These are phyloP conservation scores for Onychostoma macrolepis DNA, from an alignment of 2,113 vertebrate species.

Conservation along the genomic window DNA sequence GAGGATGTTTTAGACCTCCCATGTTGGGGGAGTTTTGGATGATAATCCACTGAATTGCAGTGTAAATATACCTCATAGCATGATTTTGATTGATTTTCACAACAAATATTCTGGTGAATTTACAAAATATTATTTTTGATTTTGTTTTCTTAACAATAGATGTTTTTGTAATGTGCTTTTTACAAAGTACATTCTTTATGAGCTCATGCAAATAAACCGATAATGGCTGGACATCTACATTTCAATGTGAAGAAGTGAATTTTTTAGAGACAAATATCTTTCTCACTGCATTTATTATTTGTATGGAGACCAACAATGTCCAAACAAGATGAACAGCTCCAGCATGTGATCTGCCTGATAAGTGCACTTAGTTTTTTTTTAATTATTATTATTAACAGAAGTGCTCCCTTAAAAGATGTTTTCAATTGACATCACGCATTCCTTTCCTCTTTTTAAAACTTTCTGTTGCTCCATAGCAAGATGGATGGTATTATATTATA, in stretches of 20 bases:
- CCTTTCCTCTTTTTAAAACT: neutral
- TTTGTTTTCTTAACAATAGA: neutral
- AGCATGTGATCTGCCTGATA: slow-evolving; percentile 19
- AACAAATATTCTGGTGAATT: slow-evolving; percentile 3
- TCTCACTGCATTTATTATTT: neutral
- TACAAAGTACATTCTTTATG: slow-evolving; percentile 2
- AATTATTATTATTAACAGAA: neutral
- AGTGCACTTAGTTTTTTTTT: slow-evolving; percentile 22
- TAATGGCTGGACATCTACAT: neutral
- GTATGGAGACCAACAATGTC: neutral
- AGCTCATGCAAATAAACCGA: neutral
- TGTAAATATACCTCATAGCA: neutral
- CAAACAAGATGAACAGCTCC: neutral
- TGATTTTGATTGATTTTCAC: neutral
- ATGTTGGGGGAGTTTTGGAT: neutral
- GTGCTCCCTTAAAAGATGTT: neutral
- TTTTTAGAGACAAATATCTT: neutral
- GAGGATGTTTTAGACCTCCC: slow-evolving; percentile 18
- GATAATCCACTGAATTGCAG: neutral
- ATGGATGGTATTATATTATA: neutral
- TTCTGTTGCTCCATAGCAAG: neutral
- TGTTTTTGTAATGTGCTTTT: slow-evolving; percentile 10
- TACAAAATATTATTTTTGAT: neutral
- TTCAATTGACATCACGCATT: neutral
- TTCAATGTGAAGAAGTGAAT: neutral